Percentiles rank a stretch among this genome's conserved stretches.
Evolutionary conservation across 2,888 invertebrate species (phyloP).

Genomic region (Campaea margaritaria): DNA sequence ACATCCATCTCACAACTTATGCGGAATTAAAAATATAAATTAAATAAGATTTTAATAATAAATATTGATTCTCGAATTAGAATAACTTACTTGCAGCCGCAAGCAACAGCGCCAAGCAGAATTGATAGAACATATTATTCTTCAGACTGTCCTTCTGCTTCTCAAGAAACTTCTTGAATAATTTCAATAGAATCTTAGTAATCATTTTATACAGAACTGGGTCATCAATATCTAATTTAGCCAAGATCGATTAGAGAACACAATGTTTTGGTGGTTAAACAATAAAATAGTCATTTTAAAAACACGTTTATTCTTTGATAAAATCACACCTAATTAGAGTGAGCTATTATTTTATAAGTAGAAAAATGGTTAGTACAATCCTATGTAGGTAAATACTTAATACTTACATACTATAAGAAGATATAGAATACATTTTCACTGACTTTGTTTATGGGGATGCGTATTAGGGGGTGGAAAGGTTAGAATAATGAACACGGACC

Average conservation of each 20-base stretch:
- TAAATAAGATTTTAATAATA: no score
- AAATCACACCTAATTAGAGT: not conserved
- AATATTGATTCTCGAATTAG: not conserved
- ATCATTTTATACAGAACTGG: conserved; percentile 35
- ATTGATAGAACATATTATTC: conserved; percentile 50
- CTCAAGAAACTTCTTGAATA: conserved; percentile 36
- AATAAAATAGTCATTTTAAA: conserved; percentile 26
- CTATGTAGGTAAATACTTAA: not conserved
- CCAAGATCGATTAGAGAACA: conserved; percentile 26
- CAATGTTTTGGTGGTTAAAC: conserved; percentile 4
- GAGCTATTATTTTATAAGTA: not conserved
- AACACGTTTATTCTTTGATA: conserved; percentile 30
- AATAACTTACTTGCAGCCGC: conserved; percentile 51
- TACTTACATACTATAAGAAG: not conserved
- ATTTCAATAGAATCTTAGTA: conserved; percentile 11
- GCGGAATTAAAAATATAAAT: no score
- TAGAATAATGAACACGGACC: conserved; percentile 11
- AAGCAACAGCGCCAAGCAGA: conserved; percentile 42
- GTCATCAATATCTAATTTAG: conserved; percentile 43
- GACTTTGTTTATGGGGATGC: no score
- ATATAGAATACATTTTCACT: no score
- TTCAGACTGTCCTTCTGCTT: conserved; percentile 24
- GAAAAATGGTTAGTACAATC: not conserved
- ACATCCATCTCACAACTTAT: no score
- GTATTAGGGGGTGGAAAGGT: conserved; percentile 29